Evolutionary conservation across 2,888 invertebrate species (phyloP), one percentile per base, ranked within the genome.

Genomic region (Heliconius hortense): DNA sequence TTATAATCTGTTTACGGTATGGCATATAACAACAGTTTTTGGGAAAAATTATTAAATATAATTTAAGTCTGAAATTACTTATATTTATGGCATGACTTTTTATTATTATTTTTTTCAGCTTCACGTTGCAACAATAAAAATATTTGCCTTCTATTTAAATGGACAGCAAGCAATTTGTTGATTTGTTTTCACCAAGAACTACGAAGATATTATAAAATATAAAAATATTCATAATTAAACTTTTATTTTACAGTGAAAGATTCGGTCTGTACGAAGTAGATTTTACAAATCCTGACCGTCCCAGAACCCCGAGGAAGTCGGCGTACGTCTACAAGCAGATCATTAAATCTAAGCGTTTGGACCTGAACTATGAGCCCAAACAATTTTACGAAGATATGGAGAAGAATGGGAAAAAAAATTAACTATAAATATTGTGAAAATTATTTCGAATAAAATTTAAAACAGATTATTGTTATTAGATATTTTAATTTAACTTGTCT

Each of bases 261-360:
- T 97, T 96, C 87, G 97, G 97, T 10, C 81, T 97, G 0, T 96
- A 95, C 81, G 91, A 95, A 81, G 96, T 97, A 0, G 95, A 97
- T 84, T 96, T 96, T 84, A 86, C 88, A 1, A 95, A 94, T 80
- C 90, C 94, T 0, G 89, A 93, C 0, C 94, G 95, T 78, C 91
- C 94, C 1, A 93, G 97, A 80, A 95, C 94, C 0, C 94, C 96
- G 0, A 96, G 96, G 84, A 91, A 93, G 60, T 97, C 97, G 0
- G 94, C 95, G 0, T 82, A 87, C 63, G 92, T 95, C 81, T 94
- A 90, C 80, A 91, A 88, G 80, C 85, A 90, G 68, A 89, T 96
- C 35, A 92, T 95, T 63, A 88, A 88, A 77, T 89, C 90, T 0
- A 91, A 83, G 79, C 78, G 80, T 2, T 80, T 94, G 69, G 86